Conservation (phyloP, 2,888 invertebrate genomes). For the Leptura quadrifasciata region DNA sequence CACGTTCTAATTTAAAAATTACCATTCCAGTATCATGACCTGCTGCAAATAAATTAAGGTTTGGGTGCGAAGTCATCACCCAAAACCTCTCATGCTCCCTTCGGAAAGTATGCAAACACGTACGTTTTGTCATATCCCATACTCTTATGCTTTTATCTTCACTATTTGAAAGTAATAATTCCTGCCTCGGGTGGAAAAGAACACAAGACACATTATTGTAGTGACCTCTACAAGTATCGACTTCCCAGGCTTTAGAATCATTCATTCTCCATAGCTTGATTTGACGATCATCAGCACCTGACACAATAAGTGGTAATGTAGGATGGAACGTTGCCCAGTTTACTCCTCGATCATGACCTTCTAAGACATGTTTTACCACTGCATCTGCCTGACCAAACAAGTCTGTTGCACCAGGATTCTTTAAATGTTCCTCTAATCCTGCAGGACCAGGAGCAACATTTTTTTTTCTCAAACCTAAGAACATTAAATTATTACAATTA, state of each 20-base stretch:
- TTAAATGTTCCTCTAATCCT: conserved; percentile 90
- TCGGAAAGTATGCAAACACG: conserved; percentile 93
- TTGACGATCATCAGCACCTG: conserved; percentile 98
- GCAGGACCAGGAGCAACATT: conserved; percentile 97
- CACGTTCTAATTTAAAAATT: conserved; percentile 94
- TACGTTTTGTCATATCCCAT: conserved; percentile 98
- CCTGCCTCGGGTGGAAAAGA: conserved; percentile 97
- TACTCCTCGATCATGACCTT: conserved; percentile 97
- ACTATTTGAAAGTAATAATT: conserved; percentile 96
- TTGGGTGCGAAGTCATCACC: conserved; percentile 96
- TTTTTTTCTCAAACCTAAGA: conserved; percentile 89
- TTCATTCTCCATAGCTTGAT: conserved; percentile 99
- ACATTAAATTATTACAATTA: not conserved
- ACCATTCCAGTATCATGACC: conserved; percentile 99
- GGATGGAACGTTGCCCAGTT: conserved; percentile 99
- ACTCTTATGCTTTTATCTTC: conserved; percentile 98
- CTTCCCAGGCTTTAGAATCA: conserved; percentile 98
- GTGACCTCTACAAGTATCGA: conserved; percentile 99
- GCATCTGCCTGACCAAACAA: conserved; percentile 97
- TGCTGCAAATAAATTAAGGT: conserved; percentile 98
- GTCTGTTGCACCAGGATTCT: conserved; percentile 91
- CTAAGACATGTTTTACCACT: conserved; percentile 91
- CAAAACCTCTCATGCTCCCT: conserved; percentile 98
- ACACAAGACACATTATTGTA: conserved; percentile 99
- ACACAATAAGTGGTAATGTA: conserved; percentile 86